phyloP scores from a whole-genome alignment of 1,140 invertebrate species.

The Drosophila watanabei region DNA sequence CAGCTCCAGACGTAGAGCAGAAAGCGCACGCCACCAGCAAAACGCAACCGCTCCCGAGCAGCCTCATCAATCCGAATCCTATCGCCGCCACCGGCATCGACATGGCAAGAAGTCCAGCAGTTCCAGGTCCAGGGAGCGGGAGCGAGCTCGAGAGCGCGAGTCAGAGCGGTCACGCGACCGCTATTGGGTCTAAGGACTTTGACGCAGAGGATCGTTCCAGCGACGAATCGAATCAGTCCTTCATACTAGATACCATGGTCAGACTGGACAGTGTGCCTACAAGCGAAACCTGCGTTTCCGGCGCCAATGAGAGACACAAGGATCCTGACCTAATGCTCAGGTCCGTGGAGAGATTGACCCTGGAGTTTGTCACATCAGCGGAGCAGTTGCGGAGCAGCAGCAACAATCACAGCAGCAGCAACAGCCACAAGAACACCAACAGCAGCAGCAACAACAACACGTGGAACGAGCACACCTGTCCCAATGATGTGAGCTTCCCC shows the following conservation, averaged over 20 bases:
- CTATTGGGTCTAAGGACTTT: conserved; percentile 73
- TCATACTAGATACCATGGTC: conserved; percentile 76
- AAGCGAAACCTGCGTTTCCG: conserved; percentile 7
- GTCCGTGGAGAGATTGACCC: conserved; percentile 88
- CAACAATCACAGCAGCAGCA: conserved; percentile 39
- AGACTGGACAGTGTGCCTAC: conserved; percentile 40
- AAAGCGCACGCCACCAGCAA: conserved; percentile 54
- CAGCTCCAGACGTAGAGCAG: conserved; percentile 84
- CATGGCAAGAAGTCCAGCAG: conserved; percentile 75
- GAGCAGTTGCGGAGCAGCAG: conserved; percentile 85
- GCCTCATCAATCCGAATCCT: conserved; percentile 28
- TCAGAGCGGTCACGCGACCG: conserved; percentile 67
- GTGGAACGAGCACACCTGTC: conserved; percentile 91
- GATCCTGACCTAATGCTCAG: conserved; percentile 90
- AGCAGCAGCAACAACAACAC: conserved; percentile 87
- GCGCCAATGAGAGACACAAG: conserved; percentile 85
- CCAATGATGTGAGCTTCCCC: conserved; percentile 92
- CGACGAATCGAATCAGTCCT: conserved; percentile 78
- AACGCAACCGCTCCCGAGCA: conserved; percentile 24
- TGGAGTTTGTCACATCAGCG: conserved; percentile 88
- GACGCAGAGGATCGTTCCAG: conserved; percentile 71
- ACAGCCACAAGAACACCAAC: conserved; percentile 71
- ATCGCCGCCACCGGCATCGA: conserved; percentile 68
- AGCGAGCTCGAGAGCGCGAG: conserved; percentile 33
- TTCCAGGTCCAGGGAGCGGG: conserved; percentile 65